Percentiles rank a stretch among this genome's conserved stretches.
Evolutionary conservation across 2,888 invertebrate species (phyloP).

Genomic region (Argyresthia goedartella): DNA sequence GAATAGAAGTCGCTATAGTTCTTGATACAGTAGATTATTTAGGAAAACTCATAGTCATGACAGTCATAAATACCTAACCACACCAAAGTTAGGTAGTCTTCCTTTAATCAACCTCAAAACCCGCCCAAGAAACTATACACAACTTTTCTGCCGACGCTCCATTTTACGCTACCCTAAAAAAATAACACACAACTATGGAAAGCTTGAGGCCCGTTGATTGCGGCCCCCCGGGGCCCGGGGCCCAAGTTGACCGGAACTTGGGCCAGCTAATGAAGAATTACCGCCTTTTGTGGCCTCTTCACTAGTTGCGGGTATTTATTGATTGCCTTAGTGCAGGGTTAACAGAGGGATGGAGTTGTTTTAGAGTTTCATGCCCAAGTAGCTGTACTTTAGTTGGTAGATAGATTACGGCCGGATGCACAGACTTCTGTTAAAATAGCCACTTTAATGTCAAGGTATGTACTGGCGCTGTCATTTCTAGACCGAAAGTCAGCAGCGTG

Average conservation of each 20-base stretch:
- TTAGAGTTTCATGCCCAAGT: neutral
- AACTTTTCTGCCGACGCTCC: neutral
- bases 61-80: neutral
- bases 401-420: too few relatives aligned
- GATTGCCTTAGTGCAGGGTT: constrained; percentile 3
- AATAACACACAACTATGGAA: constrained; percentile 9
- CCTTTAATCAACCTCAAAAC: neutral
- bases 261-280: constrained; percentile 60
- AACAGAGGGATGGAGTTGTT: neutral
- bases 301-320: neutral
- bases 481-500: too few relatives aligned
- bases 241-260: constrained; percentile 54
- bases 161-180: constrained; percentile 7
- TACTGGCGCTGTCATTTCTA: too few relatives aligned
- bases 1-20: too few relatives aligned
- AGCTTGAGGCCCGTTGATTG: constrained; percentile 36
- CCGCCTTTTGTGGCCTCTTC: constrained; percentile 35
- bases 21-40: too few relatives aligned
- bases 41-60: neutral
- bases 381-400: too few relatives aligned
- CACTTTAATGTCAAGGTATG: too few relatives aligned
- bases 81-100: neutral
- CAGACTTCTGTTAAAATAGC: too few relatives aligned
- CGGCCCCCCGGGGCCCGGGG: constrained; percentile 38
- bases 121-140: neutral